Evolutionary conservation across 2,797 vertebrate genomes (phyloP).

Genomic region (Pempheris klunzingeri): DNA sequence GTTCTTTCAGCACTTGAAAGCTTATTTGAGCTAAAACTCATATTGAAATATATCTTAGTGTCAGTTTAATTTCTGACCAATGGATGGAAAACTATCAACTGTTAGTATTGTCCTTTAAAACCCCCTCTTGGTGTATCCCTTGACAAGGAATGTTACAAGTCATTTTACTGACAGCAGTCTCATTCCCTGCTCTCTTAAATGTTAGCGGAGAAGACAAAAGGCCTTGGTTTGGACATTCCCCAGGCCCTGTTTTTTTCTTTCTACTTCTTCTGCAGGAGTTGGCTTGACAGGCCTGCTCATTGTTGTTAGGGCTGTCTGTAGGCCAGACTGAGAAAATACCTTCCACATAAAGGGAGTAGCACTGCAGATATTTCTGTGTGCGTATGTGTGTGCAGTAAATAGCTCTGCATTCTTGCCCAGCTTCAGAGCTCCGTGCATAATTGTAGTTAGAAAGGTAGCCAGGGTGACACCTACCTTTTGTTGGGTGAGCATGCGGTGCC

Average conservation of each 20-base stretch:
- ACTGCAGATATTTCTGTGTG: constrained; percentile 54
- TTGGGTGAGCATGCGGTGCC: constrained; percentile 57
- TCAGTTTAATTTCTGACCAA: constrained; percentile 18
- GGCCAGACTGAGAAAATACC: constrained; percentile 78
- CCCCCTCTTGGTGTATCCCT: constrained; percentile 59
- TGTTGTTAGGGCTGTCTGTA: constrained; percentile 81
- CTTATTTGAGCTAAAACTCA: not conserved
- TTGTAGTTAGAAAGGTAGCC: constrained; percentile 59
- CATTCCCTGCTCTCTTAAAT: constrained; percentile 72
- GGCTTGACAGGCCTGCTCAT: constrained; percentile 81
- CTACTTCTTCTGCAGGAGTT: constrained; percentile 76
- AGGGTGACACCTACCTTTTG: constrained; percentile 63
- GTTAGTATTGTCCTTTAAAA: constrained; percentile 61
- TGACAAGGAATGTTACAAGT: constrained; percentile 82
- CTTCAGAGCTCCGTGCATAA: constrained; percentile 51
- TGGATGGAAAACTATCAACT: constrained; percentile 56
- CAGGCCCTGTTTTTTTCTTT: constrained; percentile 69
- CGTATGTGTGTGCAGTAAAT: constrained; percentile 46
- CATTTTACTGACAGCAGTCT: constrained; percentile 81
- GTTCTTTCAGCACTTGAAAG: not conserved
- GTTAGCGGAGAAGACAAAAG: constrained; percentile 73
- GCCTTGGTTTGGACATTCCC: constrained; percentile 73
- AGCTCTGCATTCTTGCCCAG: constrained; percentile 48
- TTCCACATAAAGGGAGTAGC: constrained; percentile 77
- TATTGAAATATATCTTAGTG: constrained; percentile 11